These are phyloP conservation scores for Delia radicum DNA, from an alignment of 1,140 invertebrate species.

Conservation along the genomic window DNA sequence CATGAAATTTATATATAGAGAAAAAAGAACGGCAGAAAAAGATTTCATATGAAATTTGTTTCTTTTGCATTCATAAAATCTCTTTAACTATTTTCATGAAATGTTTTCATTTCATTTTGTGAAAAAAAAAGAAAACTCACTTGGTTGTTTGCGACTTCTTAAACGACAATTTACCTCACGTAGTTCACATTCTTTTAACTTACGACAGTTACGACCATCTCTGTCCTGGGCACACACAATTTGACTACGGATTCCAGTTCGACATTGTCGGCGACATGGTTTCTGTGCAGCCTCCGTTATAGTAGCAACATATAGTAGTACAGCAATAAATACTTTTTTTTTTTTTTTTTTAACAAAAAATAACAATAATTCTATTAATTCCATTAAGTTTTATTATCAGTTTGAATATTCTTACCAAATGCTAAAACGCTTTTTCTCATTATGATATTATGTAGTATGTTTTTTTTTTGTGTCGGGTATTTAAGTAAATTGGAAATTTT, in stretches of 20 bases:
- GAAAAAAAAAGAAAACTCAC: background rate
- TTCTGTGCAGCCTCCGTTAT: background rate
- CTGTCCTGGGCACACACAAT: background rate
- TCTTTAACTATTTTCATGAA: background rate
- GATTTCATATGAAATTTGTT: background rate
- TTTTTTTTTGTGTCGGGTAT: too few species aligned
- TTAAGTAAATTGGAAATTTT: too few species aligned
- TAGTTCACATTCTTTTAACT: background rate
- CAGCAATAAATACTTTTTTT: background rate
- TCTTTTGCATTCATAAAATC: background rate
- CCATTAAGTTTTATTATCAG: background rate
- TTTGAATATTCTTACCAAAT: background rate
- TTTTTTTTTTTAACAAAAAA: background rate
- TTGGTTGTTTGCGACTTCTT: background rate
- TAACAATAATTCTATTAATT: background rate
- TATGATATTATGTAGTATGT: too few species aligned
- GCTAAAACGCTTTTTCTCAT: background rate
- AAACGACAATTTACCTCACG: background rate
- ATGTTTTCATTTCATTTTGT: background rate
- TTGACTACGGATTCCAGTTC: background rate
- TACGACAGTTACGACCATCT: slow-evolving; percentile 4
- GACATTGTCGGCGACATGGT: slow-evolving; percentile 3
- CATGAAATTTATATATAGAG: background rate
- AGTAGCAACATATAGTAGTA: background rate
- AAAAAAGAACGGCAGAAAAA: too few species aligned